Evolutionary conservation across 2,113 vertebrate genomes (phyloP).

Genomic region (Petrocephalus zakoni): DNA sequence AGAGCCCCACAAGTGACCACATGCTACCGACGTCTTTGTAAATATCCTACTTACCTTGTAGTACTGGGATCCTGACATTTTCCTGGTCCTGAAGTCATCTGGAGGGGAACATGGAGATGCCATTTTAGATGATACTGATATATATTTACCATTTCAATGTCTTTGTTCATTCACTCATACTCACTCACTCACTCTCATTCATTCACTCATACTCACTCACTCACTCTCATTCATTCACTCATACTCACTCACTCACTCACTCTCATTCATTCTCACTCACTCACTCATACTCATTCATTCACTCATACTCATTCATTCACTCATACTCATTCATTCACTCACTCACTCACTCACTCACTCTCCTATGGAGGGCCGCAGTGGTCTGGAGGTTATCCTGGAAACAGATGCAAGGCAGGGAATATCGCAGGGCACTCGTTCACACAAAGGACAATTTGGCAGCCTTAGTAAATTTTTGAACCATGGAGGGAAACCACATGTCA

Average conservation of each 20-base stretch:
- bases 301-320: no score
- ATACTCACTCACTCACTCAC: no score
- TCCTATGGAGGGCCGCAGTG: not conserved
- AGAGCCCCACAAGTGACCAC: not conserved
- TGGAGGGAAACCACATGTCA: not conserved
- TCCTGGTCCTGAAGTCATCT: constrained; percentile 81
- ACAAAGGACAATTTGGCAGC: not conserved
- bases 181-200: no score
- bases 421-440: not conserved
- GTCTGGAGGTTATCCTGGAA: not conserved
- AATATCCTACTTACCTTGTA: constrained; percentile 51
- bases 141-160: not conserved
- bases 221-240: no score
- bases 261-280: no score
- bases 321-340: no score
- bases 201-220: no score
- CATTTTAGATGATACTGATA: not conserved
- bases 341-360: no score
- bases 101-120: constrained; percentile 23
- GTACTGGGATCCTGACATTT: constrained; percentile 58
- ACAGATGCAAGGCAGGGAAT: not conserved
- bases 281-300: no score
- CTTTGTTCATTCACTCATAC: not conserved
- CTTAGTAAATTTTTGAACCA: not conserved
- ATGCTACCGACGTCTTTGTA: not conserved